Base-by-base conservation (phyloP, 2,113 vertebrate genomes). In the Scopus umbretta region DNA sequence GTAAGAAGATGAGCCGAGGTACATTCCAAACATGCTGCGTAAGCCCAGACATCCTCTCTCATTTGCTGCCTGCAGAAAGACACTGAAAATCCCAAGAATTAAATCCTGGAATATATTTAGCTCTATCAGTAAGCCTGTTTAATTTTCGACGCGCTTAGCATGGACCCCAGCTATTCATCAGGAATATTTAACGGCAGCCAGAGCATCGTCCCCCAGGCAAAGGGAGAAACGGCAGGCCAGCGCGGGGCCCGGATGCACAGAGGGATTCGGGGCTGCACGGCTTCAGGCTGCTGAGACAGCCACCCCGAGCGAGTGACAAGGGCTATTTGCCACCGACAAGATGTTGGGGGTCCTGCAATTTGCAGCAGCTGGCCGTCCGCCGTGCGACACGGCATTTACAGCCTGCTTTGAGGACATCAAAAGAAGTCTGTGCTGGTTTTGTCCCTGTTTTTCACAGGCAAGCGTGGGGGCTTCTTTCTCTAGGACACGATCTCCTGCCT, bases 191-290 rank as follows among this genome's bases (percentile, higher is more conserved):
- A 15, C 0, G 25, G 55, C 75, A 62, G 23, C 40, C 61, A 7
- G 40, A 40, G 72, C 40, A 9, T 6, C 13, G 7, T 26, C 47
- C 29, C 36, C 6, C n/a, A 26, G 30, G 67, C 34, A 6, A 6
- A 18, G 1, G 52, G 52, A 16, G 53, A 18, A 25, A 25, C 0
- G 19, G 67, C 43, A 32, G 34, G 50, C 10, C 40, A 4, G 38
- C 19, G 16, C 3, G 6, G 53, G 56, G 21, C 34, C 6, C 1
- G 47, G 65, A 4, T 2, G 47, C 1, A 22, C 34, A 7, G 49
- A 4, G n/a, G 27, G 34, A 18, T 11, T 16, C 1, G 3, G 89
- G n/a, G 27, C 25, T 22, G 55, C 9, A 2, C n/a, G 5, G 40
- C 16, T 30, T 5, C 36, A 16, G 55, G 73, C 47, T 34, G 56